Percentiles rank a stretch among this genome's conserved stretches.
Evolutionary conservation across 37 sponge, comb jelly and placozoan species (phyloP).

Genomic region (Eunapius fragilis): DNA sequence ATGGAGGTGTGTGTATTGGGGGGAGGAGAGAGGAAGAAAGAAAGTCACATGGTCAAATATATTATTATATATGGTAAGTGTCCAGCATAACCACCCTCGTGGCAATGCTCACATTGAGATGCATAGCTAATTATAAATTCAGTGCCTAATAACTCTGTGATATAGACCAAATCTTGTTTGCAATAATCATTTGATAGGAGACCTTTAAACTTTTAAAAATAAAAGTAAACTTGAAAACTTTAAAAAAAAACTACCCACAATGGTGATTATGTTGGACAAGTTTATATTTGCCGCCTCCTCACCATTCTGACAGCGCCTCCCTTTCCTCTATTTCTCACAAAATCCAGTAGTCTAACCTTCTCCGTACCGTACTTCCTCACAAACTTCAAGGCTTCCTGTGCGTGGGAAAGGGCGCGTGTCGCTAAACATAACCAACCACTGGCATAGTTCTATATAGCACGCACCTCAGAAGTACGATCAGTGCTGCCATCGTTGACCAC

Average conservation of each 20-base stretch:
- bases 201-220: no score
- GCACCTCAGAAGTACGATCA: conserved; percentile 84
- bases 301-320: conserved; percentile 98
- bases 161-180: no score
- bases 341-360: conserved; percentile 85
- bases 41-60: neutral
- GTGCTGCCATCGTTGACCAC: conserved; percentile 98
- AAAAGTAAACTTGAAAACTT: no score
- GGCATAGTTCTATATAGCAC: neutral
- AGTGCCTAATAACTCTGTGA: no score
- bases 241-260: no score
- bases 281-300: neutral
- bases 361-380: conserved; percentile 74
- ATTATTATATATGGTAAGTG: no score
- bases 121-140: no score
- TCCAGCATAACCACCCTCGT: no score
- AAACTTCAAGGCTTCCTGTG: conserved; percentile 84
- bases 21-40: neutral
- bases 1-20: neutral
- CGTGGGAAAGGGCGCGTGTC: neutral
- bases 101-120: no score
- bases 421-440: neutral
- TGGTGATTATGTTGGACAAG: no score
- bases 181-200: no score
- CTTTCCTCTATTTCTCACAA: conserved; percentile 92